Base-by-base conservation (phyloP, 2,113 vertebrate genomes). In the Urocitellus parryii region DNA sequence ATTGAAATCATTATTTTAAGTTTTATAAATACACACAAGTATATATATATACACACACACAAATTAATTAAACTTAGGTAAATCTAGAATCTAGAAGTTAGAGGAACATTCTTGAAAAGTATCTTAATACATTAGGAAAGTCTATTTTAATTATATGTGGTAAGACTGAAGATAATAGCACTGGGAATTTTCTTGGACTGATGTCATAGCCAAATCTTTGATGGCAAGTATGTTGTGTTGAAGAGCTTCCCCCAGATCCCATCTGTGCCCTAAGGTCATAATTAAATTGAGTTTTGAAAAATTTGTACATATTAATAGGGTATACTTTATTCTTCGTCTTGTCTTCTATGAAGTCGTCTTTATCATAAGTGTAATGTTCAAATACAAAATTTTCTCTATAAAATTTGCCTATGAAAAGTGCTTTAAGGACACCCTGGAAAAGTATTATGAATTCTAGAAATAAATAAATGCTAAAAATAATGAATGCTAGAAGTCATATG, bases 311-410 rank as follows among this genome's bases (percentile, higher is more conserved):
- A 89, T 81, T 90, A 92, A 76, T 70, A 88, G 1, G 34, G 24
- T 63, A 37, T 34, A 65, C 70, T 90, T 53, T 65, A 92, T 56
- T 39, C 53, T 86, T 74, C 34, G 56, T 34, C 65, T 79, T 88
- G 56, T 34, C 65, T 79, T 88, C 65, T 32, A 84, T 63, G 37
- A 0, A 65, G 1, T 53, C 34, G 78, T 72, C 25, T 56, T 78
- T 74, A 12, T 78, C 53, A 83, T 86, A 22, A 90, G 20, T 78
- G 18, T 42, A 53, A 82, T 78, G 37, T 45, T 87, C 39, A 76
- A 76, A 84, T n/a, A 80, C n/a, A 94, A 92, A 85, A 8, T 72
- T 96, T 88, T 74, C 32, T 45, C 16, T 87, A 65, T 74, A 90
- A 84, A 85, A 80, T 63, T 9, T 87, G 25, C 63, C 37, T 48